A percentile compares a stretch with the other conserved stretches of the same genome.
These are phyloP conservation scores for Poeciliopsis paucimaculata DNA, from an alignment of 2,797 vertebrate genomes.

Conservation along the genomic window DNA sequence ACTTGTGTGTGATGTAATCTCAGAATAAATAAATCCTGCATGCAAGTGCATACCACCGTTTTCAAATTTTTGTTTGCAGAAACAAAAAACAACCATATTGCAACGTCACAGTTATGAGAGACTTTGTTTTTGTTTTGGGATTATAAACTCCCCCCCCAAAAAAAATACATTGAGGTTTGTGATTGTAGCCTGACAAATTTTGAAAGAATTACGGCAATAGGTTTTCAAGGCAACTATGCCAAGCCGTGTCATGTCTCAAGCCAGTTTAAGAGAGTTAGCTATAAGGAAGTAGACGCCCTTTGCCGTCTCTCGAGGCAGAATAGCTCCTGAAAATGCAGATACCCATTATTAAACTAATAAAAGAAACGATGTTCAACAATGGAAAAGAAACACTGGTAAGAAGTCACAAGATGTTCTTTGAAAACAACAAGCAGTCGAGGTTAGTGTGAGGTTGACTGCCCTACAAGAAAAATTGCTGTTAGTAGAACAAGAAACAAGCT, in stretches of 20 bases:
- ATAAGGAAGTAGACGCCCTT: constrained; percentile 8
- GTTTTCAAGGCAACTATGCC: constrained; percentile 26
- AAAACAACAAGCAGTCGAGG: constrained; percentile 35
- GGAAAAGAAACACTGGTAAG: constrained; percentile 15
- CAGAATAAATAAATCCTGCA: not conserved
- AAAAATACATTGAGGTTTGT: not conserved
- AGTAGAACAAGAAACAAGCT: constrained; percentile 46
- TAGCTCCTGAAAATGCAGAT: constrained; percentile 14
- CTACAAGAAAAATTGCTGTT: constrained; percentile 48
- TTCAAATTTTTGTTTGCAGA: not conserved
- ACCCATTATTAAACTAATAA: not conserved
- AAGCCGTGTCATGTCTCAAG: constrained; percentile 38
- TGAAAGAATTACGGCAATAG: not conserved
- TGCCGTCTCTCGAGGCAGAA: constrained; percentile 4
- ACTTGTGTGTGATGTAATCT: not conserved
- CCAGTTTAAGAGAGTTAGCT: constrained; percentile 33
- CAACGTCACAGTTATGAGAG: not conserved
- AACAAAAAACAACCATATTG: not conserved
- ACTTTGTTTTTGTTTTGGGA: not conserved
- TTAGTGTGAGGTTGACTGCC: constrained; percentile 50
- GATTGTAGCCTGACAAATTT: not conserved
- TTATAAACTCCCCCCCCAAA: not conserved
- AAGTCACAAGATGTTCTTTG: constrained; percentile 42
- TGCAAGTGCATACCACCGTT: not conserved
- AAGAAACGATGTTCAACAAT: constrained; percentile 2